Evolutionary conservation across 2,113 vertebrate genomes (phyloP), one percentile per base, ranked within the genome.

Genomic region (Pseudolaguvia tuberculata): DNA sequence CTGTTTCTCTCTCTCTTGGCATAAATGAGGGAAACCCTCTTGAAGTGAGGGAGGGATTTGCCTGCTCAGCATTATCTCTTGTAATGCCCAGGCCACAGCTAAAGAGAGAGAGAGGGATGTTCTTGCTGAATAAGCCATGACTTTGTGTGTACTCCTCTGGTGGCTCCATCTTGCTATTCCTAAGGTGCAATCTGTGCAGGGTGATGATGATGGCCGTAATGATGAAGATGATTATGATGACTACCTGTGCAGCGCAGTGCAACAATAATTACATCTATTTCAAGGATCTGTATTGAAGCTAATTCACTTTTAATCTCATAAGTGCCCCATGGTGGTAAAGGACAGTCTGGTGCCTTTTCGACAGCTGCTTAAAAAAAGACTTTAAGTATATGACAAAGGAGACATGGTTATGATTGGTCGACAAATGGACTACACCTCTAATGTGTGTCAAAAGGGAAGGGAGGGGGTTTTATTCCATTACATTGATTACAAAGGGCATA

Each of bases 221-320:
- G 76, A 81, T 81, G 80, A 81, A 78, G 78, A 65, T 69, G 75
- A 82, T 82, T 78, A 82, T 75, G 73, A 77, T 78, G 81, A 77
- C 78, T 73, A 68, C 76, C 59, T 76, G 21, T 7, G 9, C 42
- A 18, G 63, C 23, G 1, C 63, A 48, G 63, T 9, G 73, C 69
- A 42, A 62, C 82, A 72, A 76, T 80, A 74, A 78, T 78, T 78
- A 52, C 78, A 72, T 79, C 75, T 78, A 75, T 80, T 79, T 80
- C 81, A 77, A 81, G 71, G 72, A 81, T 81, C 81, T 78, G 76
- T 80, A 78, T 82, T 79, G 83, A 82, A 78, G 84, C 87, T 91
- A 89, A 91, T 88, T 88, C 89, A 87, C 77, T 48, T 85, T 87
- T 90, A 90, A 92, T 90, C 89, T 84, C 76, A 85, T 88, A 86